Percentiles rank a stretch among this genome's conserved stretches.
Evolutionary conservation across 1,140 invertebrate genomes (phyloP).

Genomic region (Oryctes rhinoceros): DNA sequence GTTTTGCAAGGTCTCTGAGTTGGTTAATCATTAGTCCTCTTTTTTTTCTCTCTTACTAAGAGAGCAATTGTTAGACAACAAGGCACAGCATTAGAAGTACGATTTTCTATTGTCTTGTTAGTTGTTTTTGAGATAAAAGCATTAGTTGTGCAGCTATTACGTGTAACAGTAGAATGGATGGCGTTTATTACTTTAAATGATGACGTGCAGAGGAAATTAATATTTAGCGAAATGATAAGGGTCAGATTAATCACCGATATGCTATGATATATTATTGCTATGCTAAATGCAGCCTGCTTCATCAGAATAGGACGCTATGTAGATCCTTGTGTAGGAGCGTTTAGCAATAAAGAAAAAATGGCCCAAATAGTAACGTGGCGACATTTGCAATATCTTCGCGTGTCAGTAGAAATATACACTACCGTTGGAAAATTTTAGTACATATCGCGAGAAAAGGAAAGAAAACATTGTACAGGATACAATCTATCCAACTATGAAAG

Average conservation of each 20-base stretch:
- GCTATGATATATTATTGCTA: neutral
- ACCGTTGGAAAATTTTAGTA: too few species aligned
- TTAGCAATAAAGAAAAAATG: too few species aligned
- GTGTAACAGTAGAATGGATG: neutral
- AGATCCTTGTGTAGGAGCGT: too few species aligned
- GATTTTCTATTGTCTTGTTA: neutral
- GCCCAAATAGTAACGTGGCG: too few species aligned
- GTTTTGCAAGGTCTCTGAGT: neutral
- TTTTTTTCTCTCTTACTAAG: neutral
- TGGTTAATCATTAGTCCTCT: neutral
- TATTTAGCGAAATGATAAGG: neutral
- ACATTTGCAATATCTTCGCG: too few species aligned
- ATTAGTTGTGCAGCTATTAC: neutral
- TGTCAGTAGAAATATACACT: too few species aligned
- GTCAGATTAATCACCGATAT: neutral
- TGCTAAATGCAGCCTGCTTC: neutral
- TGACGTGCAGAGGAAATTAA: neutral
- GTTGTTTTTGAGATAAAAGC: constrained; percentile 2
- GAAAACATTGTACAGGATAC: too few species aligned
- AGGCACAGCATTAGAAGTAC: neutral
- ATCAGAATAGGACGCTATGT: neutral
- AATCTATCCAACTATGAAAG: too few species aligned
- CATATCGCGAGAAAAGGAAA: too few species aligned
- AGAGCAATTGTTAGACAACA: neutral
- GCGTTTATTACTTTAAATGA: neutral